Conservation (phyloP, 2,888 invertebrate species). For the Drosophila mimica region DNA sequence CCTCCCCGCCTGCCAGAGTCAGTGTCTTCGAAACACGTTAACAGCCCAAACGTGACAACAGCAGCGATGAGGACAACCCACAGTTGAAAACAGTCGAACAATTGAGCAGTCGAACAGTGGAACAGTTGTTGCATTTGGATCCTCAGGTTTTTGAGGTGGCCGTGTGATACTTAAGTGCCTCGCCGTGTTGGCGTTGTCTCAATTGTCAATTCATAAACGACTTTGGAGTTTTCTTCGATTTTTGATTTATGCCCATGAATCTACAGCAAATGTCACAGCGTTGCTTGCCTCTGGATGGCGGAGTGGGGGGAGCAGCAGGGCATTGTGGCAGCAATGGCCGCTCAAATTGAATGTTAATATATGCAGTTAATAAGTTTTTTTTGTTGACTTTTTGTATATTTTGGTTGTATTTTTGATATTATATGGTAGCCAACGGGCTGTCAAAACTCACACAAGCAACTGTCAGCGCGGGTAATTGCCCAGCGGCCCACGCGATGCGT, state of each 20-base stretch:
- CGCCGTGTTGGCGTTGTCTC: slow-evolving; percentile 62
- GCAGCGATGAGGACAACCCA: slow-evolving; percentile 50
- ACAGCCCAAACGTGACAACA: slow-evolving; percentile 84
- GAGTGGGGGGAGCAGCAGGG: neutral
- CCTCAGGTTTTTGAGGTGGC: slow-evolving; percentile 33
- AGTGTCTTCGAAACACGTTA: slow-evolving; percentile 76
- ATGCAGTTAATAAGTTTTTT: slow-evolving; percentile 82
- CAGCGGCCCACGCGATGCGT: slow-evolving; percentile 75
- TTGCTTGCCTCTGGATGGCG: neutral
- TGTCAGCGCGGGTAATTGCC: slow-evolving; percentile 83
- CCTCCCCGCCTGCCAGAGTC: neutral
- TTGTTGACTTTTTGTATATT: neutral
- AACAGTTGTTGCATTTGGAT: slow-evolving; percentile 39
- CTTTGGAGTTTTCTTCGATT: slow-evolving; percentile 67
- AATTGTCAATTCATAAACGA: slow-evolving; percentile 79
- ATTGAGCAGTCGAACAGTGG: slow-evolving; percentile 10
- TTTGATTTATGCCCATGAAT: slow-evolving; percentile 84
- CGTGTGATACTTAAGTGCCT: slow-evolving; percentile 57
- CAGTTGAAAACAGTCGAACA: slow-evolving; percentile 27
- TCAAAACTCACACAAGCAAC: slow-evolving; percentile 82
- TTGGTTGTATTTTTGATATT: slow-evolving; percentile 58
- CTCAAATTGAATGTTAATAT: slow-evolving; percentile 83
- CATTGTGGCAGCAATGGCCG: slow-evolving; percentile 67
- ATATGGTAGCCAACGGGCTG: slow-evolving; percentile 83
- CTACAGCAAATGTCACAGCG: slow-evolving; percentile 79